phyloP scores from a whole-genome alignment of 2,797 vertebrate genomes.

The Eremophila alpestris region DNA sequence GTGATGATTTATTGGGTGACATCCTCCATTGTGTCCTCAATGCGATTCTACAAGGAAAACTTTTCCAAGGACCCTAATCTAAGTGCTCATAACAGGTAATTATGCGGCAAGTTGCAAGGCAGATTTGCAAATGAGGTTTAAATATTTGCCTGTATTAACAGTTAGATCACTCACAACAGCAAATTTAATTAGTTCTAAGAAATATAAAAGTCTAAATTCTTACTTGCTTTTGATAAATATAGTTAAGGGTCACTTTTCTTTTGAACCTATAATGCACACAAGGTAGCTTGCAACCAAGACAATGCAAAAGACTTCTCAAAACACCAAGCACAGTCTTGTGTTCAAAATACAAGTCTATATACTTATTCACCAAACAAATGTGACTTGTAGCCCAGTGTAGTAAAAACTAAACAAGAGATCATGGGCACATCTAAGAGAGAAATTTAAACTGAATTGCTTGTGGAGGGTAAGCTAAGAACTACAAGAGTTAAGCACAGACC shows the following conservation, averaged over 20 bases:
- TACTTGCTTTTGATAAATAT: neutral
- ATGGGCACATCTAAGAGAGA: neutral
- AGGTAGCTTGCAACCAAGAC: neutral
- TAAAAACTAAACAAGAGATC: neutral
- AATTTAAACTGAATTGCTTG: neutral
- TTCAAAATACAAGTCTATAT: neutral
- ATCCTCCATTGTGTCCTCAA: slow-evolving; percentile 84
- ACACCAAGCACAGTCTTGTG: neutral
- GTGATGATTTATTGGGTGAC: slow-evolving; percentile 94
- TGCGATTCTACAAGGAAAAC: slow-evolving; percentile 93
- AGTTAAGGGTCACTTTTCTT: neutral
- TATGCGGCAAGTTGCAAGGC: neutral
- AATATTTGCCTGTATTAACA: neutral
- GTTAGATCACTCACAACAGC: neutral
- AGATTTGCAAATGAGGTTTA: neutral
- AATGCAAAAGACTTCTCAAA: neutral
- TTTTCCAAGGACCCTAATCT: slow-evolving; percentile 19
- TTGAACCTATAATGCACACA: neutral
- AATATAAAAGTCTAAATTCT: neutral
- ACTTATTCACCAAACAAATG: neutral
- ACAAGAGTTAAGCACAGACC: neutral
- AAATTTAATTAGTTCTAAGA: neutral
- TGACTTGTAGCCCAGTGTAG: neutral
- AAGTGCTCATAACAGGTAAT: slow-evolving; percentile 71
- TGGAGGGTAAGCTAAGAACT: neutral